These are phyloP conservation scores for Telenomus remus DNA, from an alignment of 1,140 invertebrate genomes.

Conservation along the genomic window DNA sequence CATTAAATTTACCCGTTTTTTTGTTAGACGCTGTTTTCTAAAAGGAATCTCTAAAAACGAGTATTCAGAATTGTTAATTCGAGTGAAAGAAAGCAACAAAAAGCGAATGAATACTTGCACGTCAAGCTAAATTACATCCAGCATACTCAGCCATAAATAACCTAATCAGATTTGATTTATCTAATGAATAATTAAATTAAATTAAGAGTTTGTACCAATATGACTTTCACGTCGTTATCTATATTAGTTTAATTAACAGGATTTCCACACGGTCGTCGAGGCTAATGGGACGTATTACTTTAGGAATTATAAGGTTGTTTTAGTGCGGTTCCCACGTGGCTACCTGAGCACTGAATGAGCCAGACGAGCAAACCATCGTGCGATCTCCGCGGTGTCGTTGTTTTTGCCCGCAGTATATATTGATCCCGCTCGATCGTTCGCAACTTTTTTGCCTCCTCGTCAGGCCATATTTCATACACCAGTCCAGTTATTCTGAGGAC, in stretches of 20 bases:
- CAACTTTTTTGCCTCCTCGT: too few species aligned
- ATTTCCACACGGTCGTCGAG: constrained; percentile 14
- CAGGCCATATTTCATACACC: too few species aligned
- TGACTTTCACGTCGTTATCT: constrained; percentile 18
- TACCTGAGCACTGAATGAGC: constrained; percentile 7
- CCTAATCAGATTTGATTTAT: background rate
- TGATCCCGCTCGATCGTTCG: too few species aligned
- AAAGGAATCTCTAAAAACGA: too few species aligned
- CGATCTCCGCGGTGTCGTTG: too few species aligned
- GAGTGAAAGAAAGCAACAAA: too few species aligned
- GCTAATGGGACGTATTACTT: constrained; percentile 29
- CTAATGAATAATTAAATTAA: background rate
- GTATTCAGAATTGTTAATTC: too few species aligned
- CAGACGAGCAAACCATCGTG: background rate
- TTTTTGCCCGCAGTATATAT: too few species aligned
- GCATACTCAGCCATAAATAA: background rate
- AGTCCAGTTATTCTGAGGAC: too few species aligned
- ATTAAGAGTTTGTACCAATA: constrained; percentile 9
- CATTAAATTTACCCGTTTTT: too few species aligned
- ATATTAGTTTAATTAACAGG: constrained; percentile 30
- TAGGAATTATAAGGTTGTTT: constrained; percentile 21
- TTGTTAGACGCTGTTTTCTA: too few species aligned
- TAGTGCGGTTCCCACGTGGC: constrained; percentile 7
- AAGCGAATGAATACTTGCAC: too few species aligned
- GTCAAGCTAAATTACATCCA: background rate